phyloP scores from a whole-genome alignment of 2,113 vertebrate genomes.

The Podiceps cristatus region DNA sequence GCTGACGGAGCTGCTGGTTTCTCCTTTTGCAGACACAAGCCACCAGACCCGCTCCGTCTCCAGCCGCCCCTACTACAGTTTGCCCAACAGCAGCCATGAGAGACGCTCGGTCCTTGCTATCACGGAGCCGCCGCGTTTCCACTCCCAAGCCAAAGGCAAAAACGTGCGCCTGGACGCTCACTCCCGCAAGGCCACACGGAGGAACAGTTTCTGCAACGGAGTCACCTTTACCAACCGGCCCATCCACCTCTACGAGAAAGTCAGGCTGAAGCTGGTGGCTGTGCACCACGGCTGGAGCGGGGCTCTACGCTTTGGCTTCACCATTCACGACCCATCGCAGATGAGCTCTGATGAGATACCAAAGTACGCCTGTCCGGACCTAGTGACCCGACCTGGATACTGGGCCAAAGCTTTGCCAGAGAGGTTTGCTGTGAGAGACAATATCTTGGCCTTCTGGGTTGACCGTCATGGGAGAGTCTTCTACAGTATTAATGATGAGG shows the following conservation, averaged over 20 bases:
- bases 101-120: slow-evolving; percentile 80
- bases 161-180: slow-evolving; percentile 94
- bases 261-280: slow-evolving; percentile 90
- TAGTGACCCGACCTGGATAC: slow-evolving; percentile 94
- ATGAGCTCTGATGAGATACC: slow-evolving; percentile 91
- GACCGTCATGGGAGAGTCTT: slow-evolving; percentile 96
- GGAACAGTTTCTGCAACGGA: slow-evolving; percentile 98
- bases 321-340: slow-evolving; percentile 91
- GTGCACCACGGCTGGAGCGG: slow-evolving; percentile 97
- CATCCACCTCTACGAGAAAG: slow-evolving; percentile 94
- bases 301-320: slow-evolving; percentile 96
- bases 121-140: slow-evolving; percentile 90
- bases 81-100: slow-evolving; percentile 86
- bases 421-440: slow-evolving; percentile 92
- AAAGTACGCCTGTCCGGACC: slow-evolving; percentile 96
- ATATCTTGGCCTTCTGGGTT: slow-evolving; percentile 95
- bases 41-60: slow-evolving; percentile 87
- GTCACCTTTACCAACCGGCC: slow-evolving; percentile 96
- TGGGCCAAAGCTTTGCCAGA: slow-evolving; percentile 98
- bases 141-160: slow-evolving; percentile 95
- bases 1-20: background rate
- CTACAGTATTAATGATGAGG: slow-evolving; percentile 95
- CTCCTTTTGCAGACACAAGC: slow-evolving; percentile 81
- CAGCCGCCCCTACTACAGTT: slow-evolving; percentile 88
- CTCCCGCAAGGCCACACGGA: slow-evolving; percentile 90